These are phyloP conservation scores for Idris sp. DNA, from an alignment of 1,140 invertebrate species.

Conservation along the genomic window DNA sequence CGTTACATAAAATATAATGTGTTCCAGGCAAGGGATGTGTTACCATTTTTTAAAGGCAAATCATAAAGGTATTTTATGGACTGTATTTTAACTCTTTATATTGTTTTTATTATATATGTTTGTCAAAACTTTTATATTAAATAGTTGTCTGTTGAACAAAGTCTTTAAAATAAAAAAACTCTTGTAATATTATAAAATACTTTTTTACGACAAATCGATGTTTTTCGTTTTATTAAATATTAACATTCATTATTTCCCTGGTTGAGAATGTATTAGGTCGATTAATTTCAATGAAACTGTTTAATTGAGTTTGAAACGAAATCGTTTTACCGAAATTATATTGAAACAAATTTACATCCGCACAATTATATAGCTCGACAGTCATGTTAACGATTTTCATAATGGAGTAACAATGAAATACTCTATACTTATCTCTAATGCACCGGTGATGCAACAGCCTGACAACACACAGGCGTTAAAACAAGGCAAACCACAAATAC, in stretches of 20 bases:
- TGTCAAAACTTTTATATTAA: too few relatives aligned
- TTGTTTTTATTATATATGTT: too few relatives aligned
- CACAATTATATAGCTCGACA: constrained; percentile 29
- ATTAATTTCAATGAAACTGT: neutral
- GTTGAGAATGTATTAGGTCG: neutral
- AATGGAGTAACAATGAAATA: constrained; percentile 65
- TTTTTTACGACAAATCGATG: too few relatives aligned
- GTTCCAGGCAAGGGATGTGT: constrained; percentile 8
- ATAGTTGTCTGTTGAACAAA: too few relatives aligned
- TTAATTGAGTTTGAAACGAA: constrained; percentile 5
- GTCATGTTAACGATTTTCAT: constrained; percentile 65
- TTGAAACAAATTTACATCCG: constrained; percentile 30
- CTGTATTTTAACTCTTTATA: too few relatives aligned
- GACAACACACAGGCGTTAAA: constrained; percentile 27
- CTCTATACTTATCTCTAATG: constrained; percentile 67
- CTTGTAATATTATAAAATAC: too few relatives aligned
- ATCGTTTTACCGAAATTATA: constrained; percentile 29
- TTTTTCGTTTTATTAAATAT: too few relatives aligned
- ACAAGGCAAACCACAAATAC: constrained; percentile 49
- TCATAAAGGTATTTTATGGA: neutral
- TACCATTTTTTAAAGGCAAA: constrained; percentile 1
- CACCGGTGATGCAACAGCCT: constrained; percentile 22
- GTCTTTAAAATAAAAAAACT: neutral
- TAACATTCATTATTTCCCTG: too few relatives aligned
- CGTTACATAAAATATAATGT: constrained; percentile 28